Evolutionary conservation across 2,797 vertebrate genomes (phyloP).

Genomic region (Myioborus melanocephalus): DNA sequence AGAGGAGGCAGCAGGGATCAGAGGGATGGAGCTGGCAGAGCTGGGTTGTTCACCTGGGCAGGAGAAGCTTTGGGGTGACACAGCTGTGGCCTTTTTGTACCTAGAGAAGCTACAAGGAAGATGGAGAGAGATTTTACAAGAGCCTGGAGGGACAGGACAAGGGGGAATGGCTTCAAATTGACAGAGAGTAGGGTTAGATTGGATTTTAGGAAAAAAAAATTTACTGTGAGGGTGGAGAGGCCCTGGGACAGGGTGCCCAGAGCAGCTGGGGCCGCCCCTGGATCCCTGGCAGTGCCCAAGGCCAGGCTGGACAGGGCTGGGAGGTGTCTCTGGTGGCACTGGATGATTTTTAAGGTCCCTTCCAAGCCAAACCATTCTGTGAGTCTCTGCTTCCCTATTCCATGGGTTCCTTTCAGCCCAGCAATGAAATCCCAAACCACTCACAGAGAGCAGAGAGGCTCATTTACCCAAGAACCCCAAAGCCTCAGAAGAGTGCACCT

Average conservation of each 20-base stretch:
- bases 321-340: neutral
- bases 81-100: rapidly evolving
- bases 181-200: rapidly evolving
- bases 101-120: neutral
- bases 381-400: neutral
- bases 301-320: neutral
- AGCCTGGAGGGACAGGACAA: neutral
- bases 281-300: neutral
- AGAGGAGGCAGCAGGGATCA: neutral
- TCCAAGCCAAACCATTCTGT: neutral
- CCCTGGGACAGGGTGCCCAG: neutral
- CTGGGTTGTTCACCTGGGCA: neutral
- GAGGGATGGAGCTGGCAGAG: neutral
- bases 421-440: neutral
- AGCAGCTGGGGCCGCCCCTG: neutral
- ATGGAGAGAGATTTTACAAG: neutral
- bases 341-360: neutral
- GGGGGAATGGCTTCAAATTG: neutral
- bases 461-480: neutral
- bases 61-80: neutral
- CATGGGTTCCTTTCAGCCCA: neutral
- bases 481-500: neutral
- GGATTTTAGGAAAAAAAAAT: too few relatives aligned
- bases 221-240: too few relatives aligned
- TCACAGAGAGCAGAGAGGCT: neutral